These are phyloP conservation scores for Zaprionus bogoriensis DNA, from an alignment of 2,888 invertebrate species.

Conservation along the genomic window DNA sequence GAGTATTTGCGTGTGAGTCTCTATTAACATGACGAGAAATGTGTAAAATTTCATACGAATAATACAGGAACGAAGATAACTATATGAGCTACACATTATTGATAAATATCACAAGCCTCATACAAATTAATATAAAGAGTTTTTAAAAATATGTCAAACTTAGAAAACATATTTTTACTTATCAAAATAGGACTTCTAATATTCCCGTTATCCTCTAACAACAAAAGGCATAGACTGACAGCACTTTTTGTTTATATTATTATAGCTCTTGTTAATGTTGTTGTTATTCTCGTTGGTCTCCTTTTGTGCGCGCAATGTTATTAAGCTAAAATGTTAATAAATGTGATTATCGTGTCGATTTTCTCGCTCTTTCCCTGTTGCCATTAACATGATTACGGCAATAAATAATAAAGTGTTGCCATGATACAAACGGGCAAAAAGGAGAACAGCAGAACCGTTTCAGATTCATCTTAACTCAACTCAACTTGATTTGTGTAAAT, in stretches of 20 bases:
- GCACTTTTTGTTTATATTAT: neutral
- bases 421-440: neutral
- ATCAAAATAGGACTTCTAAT: too few species aligned
- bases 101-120: too few species aligned
- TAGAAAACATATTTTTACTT: too few species aligned
- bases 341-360: slow-evolving; percentile 61
- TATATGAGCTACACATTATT: too few species aligned
- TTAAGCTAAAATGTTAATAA: slow-evolving; percentile 73
- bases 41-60: too few species aligned
- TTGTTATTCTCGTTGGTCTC: neutral
- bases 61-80: too few species aligned
- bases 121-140: too few species aligned
- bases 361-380: slow-evolving; percentile 39
- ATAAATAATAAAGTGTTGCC: slow-evolving; percentile 68
- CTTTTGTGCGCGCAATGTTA: slow-evolving; percentile 31
- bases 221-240: slow-evolving; percentile 2
- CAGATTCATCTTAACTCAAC: neutral
- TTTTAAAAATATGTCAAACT: too few species aligned
- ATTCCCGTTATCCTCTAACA: too few species aligned
- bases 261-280: neutral
- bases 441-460: neutral
- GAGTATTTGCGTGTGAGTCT: neutral
- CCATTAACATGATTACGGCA: slow-evolving; percentile 69
- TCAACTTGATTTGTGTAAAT: slow-evolving; percentile 25
- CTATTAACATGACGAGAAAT: too few species aligned